A percentile compares a stretch with the other conserved stretches of the same genome.
Evolutionary conservation across 2,113 vertebrate species (phyloP).

Genomic region (Rattus rattus): DNA sequence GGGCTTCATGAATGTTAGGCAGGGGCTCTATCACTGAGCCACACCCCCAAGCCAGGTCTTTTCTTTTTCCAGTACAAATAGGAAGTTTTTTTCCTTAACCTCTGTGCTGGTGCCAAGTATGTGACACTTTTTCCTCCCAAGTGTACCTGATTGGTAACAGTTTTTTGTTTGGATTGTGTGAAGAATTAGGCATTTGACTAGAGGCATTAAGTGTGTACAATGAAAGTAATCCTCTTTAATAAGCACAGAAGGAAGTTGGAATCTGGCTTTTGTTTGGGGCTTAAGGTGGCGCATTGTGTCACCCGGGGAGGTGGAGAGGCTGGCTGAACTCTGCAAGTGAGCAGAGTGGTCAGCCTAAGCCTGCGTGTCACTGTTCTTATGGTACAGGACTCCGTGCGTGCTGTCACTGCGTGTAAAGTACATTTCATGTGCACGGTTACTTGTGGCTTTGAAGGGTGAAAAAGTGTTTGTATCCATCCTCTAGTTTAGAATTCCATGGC

Average conservation of each 20-base stretch:
- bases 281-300: background rate
- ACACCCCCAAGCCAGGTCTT: background rate
- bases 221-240: constrained; percentile 24
- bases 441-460: background rate
- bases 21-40: background rate
- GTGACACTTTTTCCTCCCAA: background rate
- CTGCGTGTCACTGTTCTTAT: background rate
- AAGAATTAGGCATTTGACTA: constrained; percentile 19
- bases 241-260: background rate
- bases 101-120: constrained; percentile 19
- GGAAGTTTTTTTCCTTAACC: background rate
- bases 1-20: background rate
- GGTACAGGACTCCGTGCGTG: background rate
- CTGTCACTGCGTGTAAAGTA: background rate
- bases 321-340: background rate
- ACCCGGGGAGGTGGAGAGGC: background rate
- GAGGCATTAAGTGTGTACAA: background rate
- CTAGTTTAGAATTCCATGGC: accelerated
- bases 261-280: constrained; percentile 54
- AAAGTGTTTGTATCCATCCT: background rate
- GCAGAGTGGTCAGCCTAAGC: background rate
- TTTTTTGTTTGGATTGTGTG: background rate
- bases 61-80: background rate
- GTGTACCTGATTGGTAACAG: background rate
- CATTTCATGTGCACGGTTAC: background rate